phyloP scores from a whole-genome alignment of 2,113 vertebrate genomes.

The Ovibos moschatus region DNA sequence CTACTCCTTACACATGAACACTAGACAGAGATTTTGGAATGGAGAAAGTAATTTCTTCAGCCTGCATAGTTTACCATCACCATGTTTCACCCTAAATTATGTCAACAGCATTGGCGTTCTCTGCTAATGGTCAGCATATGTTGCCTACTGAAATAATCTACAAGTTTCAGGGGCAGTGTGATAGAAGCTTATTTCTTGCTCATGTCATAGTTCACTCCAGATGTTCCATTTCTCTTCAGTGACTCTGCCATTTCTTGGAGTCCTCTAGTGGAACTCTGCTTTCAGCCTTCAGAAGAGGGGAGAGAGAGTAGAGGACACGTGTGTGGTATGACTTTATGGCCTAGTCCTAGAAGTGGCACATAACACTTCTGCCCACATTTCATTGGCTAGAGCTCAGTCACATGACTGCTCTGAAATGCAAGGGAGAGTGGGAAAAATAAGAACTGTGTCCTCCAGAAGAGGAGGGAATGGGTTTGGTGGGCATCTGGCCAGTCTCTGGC shows the following conservation, averaged over 20 bases:
- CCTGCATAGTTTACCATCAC: not conserved
- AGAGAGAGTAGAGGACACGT: not conserved
- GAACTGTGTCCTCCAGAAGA: not conserved
- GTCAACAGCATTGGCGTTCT: not conserved
- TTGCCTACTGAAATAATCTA: not conserved
- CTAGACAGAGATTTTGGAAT: not conserved
- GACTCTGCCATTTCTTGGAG: not conserved
- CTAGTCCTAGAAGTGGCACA: not conserved
- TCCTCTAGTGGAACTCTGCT: not conserved
- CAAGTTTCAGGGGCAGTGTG: not conserved
- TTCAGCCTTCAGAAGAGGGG: not conserved
- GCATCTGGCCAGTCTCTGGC: not conserved
- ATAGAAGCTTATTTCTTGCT: constrained; percentile 12
- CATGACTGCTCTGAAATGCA: not conserved
- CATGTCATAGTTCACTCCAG: not conserved
- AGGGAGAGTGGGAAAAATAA: not conserved
- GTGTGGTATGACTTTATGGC: not conserved
- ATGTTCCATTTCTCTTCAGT: not conserved
- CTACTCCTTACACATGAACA: not conserved
- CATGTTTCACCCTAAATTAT: not conserved
- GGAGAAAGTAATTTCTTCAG: constrained; percentile 30
- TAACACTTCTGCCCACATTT: not conserved
- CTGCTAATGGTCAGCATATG: not conserved
- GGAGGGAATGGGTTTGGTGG: not conserved
- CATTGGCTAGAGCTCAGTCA: not conserved